Percentiles rank a stretch among this genome's conserved stretches.
Conservation (phyloP, 2,888 invertebrate species). For the Cloeon dipterum region DNA sequence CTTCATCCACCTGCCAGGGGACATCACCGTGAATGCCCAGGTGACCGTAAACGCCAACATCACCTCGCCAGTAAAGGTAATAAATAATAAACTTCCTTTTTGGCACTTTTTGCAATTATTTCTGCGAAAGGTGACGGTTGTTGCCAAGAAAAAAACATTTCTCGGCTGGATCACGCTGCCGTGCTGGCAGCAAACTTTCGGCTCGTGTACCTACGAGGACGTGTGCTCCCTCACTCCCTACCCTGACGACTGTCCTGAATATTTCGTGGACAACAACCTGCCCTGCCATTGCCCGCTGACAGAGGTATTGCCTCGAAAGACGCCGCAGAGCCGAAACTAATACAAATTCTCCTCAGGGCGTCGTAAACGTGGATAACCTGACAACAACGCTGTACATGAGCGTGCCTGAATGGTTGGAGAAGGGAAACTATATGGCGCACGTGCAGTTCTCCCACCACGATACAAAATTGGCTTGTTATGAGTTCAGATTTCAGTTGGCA, state of each 20-base stretch:
- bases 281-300: conserved; percentile 9
- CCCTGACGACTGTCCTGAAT: conserved; percentile 6
- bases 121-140: conserved; percentile 3
- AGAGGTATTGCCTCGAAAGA: conserved; percentile 5
- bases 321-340: no score
- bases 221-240: conserved; percentile 7
- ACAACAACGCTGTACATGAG: neutral
- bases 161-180: conserved; percentile 7
- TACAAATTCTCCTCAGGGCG: no score
- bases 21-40: conserved; percentile 3
- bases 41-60: conserved; percentile 1
- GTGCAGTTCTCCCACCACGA: neutral
- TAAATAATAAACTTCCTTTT: no score
- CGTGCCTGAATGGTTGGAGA: conserved; percentile 6
- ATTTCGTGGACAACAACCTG: conserved; percentile 5
- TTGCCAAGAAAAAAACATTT: conserved; percentile 6
- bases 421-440: conserved; percentile 6
- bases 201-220: conserved; percentile 8
- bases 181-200: conserved; percentile 7
- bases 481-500: neutral
- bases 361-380: conserved; percentile 5
- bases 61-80: conserved; percentile 6
- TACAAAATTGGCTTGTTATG: conserved; percentile 3
- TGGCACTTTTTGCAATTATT: neutral
- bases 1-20: conserved; percentile 1